phyloP scores from a whole-genome alignment of 2,113 vertebrate genomes.

The Ailuropoda melanoleuca region DNA sequence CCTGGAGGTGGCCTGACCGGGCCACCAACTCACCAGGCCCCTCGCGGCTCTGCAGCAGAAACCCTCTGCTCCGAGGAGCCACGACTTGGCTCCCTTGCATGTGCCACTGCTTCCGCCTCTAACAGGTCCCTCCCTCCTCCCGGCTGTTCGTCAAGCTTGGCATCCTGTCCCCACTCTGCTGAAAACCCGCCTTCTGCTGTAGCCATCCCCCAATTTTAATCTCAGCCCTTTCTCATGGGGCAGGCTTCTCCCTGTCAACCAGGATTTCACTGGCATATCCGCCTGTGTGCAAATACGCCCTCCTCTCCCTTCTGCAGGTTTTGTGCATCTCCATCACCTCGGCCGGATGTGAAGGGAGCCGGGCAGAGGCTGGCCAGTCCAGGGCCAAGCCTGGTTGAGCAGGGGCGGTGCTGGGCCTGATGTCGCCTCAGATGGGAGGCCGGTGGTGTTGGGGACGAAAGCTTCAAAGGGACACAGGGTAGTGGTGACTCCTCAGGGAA shows the following conservation, averaged over 20 bases:
- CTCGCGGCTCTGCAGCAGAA: neutral
- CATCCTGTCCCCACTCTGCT: neutral
- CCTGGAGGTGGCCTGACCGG: neutral
- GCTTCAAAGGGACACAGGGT: neutral
- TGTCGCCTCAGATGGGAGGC: neutral
- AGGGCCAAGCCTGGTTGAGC: neutral
- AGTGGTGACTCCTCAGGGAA: fast-evolving
- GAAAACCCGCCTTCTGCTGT: neutral
- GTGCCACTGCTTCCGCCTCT: neutral
- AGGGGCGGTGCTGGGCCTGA: neutral
- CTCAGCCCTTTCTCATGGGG: neutral
- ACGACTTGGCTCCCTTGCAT: neutral
- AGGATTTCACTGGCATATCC: neutral
- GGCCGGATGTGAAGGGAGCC: neutral
- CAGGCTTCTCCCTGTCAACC: neutral
- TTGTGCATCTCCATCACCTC: neutral
- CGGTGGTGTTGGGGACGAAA: neutral
- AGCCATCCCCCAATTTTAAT: neutral
- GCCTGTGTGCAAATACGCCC: neutral
- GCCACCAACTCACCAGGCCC: neutral
- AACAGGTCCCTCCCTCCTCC: neutral
- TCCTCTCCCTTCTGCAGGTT: neutral
- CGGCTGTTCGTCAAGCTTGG: neutral
- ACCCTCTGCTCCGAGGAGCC: neutral
- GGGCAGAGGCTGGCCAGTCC: neutral